Evolutionary conservation across 2,113 vertebrate species (phyloP).

Genomic region (Dasyprocta punctata): DNA sequence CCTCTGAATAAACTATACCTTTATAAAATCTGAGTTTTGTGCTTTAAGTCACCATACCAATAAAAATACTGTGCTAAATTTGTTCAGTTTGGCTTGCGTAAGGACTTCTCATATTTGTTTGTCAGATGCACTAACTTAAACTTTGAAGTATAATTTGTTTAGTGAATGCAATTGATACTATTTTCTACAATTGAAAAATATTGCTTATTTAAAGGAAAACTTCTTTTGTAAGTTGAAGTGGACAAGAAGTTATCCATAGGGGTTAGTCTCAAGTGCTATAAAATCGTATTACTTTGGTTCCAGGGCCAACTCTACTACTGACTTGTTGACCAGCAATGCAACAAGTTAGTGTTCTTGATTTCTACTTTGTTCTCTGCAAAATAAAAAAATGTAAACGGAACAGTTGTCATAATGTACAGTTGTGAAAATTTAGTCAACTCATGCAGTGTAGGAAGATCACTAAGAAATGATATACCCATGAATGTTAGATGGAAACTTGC

Average conservation of each 20-base stretch:
- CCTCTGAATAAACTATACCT: not conserved
- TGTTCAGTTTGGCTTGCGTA: not conserved
- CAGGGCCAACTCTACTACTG: not conserved
- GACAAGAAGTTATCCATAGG: not conserved
- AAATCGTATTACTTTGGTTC: not conserved
- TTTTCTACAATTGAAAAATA: not conserved
- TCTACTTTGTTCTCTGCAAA: not conserved
- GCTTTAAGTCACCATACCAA: not conserved
- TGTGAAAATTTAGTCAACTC: not conserved
- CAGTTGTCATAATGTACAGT: not conserved
- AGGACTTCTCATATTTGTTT: not conserved
- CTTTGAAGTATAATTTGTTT: not conserved
- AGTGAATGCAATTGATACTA: not conserved
- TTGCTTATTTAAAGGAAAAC: not conserved
- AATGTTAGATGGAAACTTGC: not conserved
- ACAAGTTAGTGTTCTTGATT: not conserved
- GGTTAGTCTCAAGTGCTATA: not conserved
- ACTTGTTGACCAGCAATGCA: not conserved
- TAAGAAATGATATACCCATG: no score
- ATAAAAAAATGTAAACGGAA: not conserved
- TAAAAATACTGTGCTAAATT: not conserved
- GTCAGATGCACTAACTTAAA: not conserved
- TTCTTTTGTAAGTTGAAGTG: not conserved
- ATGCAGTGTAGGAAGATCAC: not conserved
- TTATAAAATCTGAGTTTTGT: not conserved